Base-by-base conservation (phyloP, 2,888 invertebrate genomes). In the Apodemia hepburni region DNA sequence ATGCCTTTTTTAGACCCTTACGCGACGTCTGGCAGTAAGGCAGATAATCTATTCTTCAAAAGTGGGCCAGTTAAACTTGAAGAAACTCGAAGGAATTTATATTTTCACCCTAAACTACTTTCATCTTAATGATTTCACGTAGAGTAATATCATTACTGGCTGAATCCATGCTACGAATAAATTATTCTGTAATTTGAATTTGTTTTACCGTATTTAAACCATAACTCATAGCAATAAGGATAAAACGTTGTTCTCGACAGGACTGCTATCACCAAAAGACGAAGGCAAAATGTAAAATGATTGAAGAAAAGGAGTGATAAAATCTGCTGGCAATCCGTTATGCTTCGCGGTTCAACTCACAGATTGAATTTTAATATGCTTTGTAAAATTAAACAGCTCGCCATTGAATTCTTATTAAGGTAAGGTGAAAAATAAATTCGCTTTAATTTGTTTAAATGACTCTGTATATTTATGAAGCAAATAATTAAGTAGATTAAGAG, bases 331-430 rank as follows among this genome's bases (percentile, higher is more conserved):
- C 86, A 87, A 87, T 87, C 87, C 83, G 85, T 81, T 84, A 82
- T 85, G 84, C 84, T 87, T 87, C 85, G 87, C 83, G 84, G 87
- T 82, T 83, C 81, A 78, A 81, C 74, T 79, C 83, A 84, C 86
- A 87, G 87, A 89, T 89, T 89, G 88, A 87, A 89, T 87, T 89
- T 87, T 89, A 88, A 88, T 87, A 86, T 85, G 85, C 83, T 84
- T 84, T 81, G 80, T 81, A 81, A 80, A 87, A 84, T 87, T 84
- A 84, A 87, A 82, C 73, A 85, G 86, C 87, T 88, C 87, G 87
- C 85, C 82, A 84, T 82, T 80, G 81, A 83, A 84, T 83, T 81
- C 83, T 85, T 84, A 87, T 85, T 85, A 82, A 81, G 83, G 79
- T 78, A 76, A 74, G 80, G 73, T 78, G 80, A 78, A 81, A 42